phyloP scores from a whole-genome alignment of 2,888 invertebrate species.

The Sarcophaga carnaria region DNA sequence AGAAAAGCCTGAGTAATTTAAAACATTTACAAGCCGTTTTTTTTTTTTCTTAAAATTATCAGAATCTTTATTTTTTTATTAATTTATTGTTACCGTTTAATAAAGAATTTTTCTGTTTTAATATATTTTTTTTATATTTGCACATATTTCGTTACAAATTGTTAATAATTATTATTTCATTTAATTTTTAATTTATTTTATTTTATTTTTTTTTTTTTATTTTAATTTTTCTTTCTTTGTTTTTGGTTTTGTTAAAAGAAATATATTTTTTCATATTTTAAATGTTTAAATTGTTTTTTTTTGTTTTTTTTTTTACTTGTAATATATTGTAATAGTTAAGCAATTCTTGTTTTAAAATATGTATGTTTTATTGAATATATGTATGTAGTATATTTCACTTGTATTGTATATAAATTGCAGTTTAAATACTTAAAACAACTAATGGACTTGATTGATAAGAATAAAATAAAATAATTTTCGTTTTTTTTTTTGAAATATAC shows the following conservation, averaged over 20 bases:
- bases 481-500: conserved; percentile 12
- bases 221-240: too few species aligned
- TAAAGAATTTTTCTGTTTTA: too few species aligned
- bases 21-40: too few species aligned
- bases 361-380: background rate
- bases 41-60: too few species aligned
- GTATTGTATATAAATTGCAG: conserved; percentile 10
- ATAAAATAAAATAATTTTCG: conserved; percentile 17
- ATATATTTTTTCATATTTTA: background rate
- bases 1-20: too few species aligned
- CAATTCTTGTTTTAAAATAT: background rate
- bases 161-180: too few species aligned
- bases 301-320: background rate
- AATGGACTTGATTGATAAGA: conserved; percentile 29
- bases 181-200: too few species aligned
- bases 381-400: background rate
- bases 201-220: too few species aligned
- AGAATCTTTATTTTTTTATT: too few species aligned
- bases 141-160: too few species aligned
- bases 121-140: too few species aligned
- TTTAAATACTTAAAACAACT: conserved; percentile 41
- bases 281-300: background rate
- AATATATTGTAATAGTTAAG: background rate
- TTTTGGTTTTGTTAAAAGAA: background rate
- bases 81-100: too few species aligned